A percentile compares a stretch with the other conserved stretches of the same genome.
phyloP scores from a whole-genome alignment of 2,888 invertebrate species.

The Sympetrum striolatum region DNA sequence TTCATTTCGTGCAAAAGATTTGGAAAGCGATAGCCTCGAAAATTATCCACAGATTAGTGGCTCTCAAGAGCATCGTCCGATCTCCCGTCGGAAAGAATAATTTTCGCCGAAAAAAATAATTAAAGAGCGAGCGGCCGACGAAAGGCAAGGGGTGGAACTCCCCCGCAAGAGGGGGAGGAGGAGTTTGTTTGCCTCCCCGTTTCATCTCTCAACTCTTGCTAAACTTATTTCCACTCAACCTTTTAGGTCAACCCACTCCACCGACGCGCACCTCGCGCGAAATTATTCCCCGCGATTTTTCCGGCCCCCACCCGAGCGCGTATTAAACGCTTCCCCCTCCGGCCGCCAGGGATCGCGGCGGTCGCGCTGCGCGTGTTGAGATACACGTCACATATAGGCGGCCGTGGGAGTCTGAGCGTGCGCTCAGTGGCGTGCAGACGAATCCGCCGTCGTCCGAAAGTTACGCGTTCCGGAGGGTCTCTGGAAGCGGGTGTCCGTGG shows the following conservation, averaged over 20 bases:
- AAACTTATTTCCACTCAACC: not conserved
- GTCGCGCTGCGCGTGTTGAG: not conserved
- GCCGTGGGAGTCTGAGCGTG: not conserved
- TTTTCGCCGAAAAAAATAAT: not conserved
- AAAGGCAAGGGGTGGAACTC: not conserved
- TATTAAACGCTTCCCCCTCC: not conserved
- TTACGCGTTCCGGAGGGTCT: not conserved
- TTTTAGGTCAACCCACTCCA: not conserved
- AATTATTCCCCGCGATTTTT: not conserved
- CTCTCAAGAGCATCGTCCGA: not conserved
- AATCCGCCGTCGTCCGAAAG: no score
- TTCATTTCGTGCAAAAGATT: not conserved
- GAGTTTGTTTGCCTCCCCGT: not conserved
- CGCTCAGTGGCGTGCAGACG: not conserved
- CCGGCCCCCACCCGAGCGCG: not conserved
- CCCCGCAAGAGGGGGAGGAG: not conserved
- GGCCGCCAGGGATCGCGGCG: constrained; percentile 17
- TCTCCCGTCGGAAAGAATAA: not conserved
- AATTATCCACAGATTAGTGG: not conserved
- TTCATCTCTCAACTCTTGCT: not conserved
- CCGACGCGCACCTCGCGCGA: not conserved
- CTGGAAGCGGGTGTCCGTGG: not conserved
- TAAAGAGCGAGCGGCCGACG: not conserved
- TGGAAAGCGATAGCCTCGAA: not conserved
- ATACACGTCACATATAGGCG: constrained; percentile 17